Base-by-base conservation (phyloP, 2,113 vertebrate genomes). In the Ursus arctos region DNA sequence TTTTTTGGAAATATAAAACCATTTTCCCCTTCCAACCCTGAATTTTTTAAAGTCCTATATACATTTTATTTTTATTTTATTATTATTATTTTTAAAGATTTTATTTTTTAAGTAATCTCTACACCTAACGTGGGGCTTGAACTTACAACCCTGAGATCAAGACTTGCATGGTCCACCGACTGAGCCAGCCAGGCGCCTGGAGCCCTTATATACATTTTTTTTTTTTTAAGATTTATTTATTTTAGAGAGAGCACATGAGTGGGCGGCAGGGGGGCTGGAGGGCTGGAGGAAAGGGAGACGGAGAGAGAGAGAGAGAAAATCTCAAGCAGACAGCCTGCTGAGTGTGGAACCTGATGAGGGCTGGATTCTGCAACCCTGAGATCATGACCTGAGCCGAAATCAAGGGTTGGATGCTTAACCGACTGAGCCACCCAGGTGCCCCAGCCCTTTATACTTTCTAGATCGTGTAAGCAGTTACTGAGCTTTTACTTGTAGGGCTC, bases 1-100 rank as follows among this genome's bases (percentile, higher is more conserved):
- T 81, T 43, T 97, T 36, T 47, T 87, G 89, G 72, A 81, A 47
- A 76, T 61, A 57, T 94, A 65, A 82, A 57, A 86, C 19, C 16
- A 0, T 57, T 88, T 88, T 95, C 21, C 43, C 24, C 16, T 96
- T 67, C 8, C 14, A 76, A 19, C 15, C 19, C 22, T 83, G 72
- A 88, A 80, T 51, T 72, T 93, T 74, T 36, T 59, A 85, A 53
- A 76, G 24, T 24, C 6, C 3, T 51, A 4, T 22, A 84, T 18
- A n/a, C 43, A 31, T 31, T 76, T 31, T 9, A 76, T 71, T 69
- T 69, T 69, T 69, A 67, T 67, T 67, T 67, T 67, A 76, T 47
- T 26, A 47, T 16, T 26, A 26, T 74, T 72, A 71, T 74, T 74
- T 76, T 49, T 76, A 28, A 76, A 76, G 43, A 76, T 76, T 49